Evolutionary conservation across 2,888 invertebrate species (phyloP), one percentile per base, ranked within the genome.

Genomic region (Himalopsyche anomala): DNA sequence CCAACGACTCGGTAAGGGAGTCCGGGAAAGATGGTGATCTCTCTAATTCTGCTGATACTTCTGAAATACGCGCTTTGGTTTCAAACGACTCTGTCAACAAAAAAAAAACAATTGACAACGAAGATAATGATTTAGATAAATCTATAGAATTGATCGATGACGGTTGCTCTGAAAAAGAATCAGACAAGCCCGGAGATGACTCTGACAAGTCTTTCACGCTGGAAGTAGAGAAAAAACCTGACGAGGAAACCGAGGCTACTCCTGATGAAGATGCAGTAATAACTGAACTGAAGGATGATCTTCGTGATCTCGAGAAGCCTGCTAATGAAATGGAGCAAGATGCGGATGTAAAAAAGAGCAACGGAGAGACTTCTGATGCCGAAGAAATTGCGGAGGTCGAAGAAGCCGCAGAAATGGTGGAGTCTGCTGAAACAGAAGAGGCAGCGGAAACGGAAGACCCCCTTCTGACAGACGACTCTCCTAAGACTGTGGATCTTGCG

Each of bases 21-120:
- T 36, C 80, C 36, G 54, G 80, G 6, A 55, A 45, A n/a, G 42
- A 84, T 38, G 82, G 42, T 51, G 69, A 83, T 79, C 79, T 12
- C 74, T 54, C 51, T 0, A 82, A 74, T 19, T 51, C 80, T 36
- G n/a, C 84, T 80, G 84, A 84, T 55, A 40, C 17, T 11, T 6
- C 8, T 36, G 42, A n/a, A 40, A 28, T 45, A 15, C 42, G 91
- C 86, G 94, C 94, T 88, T 93, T 94, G 86, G 92, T 93, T 89
- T 90, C 90, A 19, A 93, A 92, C 89, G 92, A 91, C 84, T 84
- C 54, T 9, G 89, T 9, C 84, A 87, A 74, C 80, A 79, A 56
- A 56, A 69, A 17, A 40, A 80, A 8, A 12, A 17, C 69, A 84
- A n/a, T 9, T 36, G 51, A 82, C 19, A 86, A 69, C 17, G 51